Conservation (phyloP, 2,888 invertebrate genomes). For the Idaea aversata region DNA sequence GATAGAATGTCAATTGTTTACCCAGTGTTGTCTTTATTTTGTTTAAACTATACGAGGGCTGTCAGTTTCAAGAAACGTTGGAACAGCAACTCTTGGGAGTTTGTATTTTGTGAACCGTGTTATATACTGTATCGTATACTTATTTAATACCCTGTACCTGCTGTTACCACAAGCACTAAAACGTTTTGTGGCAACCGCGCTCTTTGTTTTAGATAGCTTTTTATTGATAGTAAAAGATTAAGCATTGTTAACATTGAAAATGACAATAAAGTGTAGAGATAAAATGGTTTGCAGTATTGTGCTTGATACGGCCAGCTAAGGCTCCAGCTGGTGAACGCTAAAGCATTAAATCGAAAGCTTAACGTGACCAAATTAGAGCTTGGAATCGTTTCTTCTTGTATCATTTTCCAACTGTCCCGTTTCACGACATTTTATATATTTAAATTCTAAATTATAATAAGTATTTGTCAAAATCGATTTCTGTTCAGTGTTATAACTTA, state of each 20-base stretch:
- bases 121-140: slow-evolving; percentile 9
- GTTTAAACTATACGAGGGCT: slow-evolving; percentile 33
- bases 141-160: slow-evolving; percentile 16
- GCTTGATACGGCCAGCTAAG: slow-evolving; percentile 51
- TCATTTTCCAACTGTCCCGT: slow-evolving; percentile 69
- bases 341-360: slow-evolving; percentile 70
- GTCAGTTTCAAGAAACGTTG: slow-evolving; percentile 33
- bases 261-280: slow-evolving; percentile 30
- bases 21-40: slow-evolving; percentile 62
- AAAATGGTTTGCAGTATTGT: slow-evolving; percentile 50
- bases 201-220: slow-evolving; percentile 36
- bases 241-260: slow-evolving; percentile 28
- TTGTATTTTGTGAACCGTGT: slow-evolving; percentile 20
- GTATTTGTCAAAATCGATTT: slow-evolving; percentile 39
- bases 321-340: slow-evolving; percentile 57
- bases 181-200: slow-evolving; percentile 33
- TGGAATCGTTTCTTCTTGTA: slow-evolving; percentile 72
- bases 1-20: slow-evolving; percentile 56
- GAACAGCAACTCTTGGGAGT: slow-evolving; percentile 31
- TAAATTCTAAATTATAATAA: slow-evolving; percentile 49
- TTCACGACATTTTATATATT: slow-evolving; percentile 64
- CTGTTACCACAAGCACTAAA: slow-evolving; percentile 27
- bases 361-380: slow-evolving; percentile 77
- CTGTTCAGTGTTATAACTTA: slow-evolving; percentile 44
- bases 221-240: slow-evolving; percentile 25